Conservation (phyloP, 2,888 invertebrate species). For the Antitype chi region DNA sequence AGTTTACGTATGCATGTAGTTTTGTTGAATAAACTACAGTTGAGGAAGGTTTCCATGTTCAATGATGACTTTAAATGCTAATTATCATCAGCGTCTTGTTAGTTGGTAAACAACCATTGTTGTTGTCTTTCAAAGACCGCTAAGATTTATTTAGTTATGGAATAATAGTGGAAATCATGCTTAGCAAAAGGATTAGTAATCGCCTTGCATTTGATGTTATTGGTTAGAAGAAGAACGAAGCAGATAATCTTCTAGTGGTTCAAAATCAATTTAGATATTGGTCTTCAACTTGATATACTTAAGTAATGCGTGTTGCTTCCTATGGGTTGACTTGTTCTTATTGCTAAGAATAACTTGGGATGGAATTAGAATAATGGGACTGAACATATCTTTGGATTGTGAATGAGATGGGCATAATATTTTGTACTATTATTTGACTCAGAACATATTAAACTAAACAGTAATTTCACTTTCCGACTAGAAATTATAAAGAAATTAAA, state of each 20-base stretch:
- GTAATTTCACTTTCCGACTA: constrained; percentile 16
- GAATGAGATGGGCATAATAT: neutral
- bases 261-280: neutral
- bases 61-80: neutral
- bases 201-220: neutral
- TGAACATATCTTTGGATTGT: neutral
- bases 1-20: neutral
- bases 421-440: neutral
- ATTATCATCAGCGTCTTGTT: neutral
- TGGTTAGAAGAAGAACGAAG: neutral
- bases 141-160: neutral
- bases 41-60: neutral
- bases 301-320: neutral
- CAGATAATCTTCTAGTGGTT: no score
- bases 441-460: neutral
- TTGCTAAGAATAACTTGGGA: no score
- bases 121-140: neutral
- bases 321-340: neutral
- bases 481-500: constrained; percentile 1
- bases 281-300: neutral
- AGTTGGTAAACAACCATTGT: neutral
- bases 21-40: constrained; percentile 18
- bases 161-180: neutral
- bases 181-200: neutral
- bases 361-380: neutral